Evolutionary conservation across 1,140 invertebrate species (phyloP), one percentile per base, ranked within the genome.

Genomic region (Aphaenogaster rudis): DNA sequence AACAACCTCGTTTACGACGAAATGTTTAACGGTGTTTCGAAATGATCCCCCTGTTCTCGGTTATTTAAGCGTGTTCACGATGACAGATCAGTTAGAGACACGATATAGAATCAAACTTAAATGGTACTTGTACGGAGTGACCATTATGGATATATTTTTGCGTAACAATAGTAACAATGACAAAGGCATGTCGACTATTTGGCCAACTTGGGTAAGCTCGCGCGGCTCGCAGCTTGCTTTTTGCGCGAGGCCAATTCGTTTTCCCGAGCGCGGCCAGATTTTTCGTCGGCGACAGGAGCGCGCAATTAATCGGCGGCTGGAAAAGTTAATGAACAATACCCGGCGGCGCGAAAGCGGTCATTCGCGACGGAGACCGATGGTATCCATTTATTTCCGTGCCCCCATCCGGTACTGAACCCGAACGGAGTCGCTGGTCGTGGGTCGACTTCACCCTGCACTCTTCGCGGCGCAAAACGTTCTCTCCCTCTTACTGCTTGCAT

Each of bases 261-360:
- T 88, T 78, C n/a, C 54, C 54, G 76, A 33, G 54, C 36, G 45
- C 71, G 61, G 77, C 71, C 61, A 80, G 77, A 87, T 72, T 86
- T 86, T 88, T 89, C 77, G 63, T 42, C 71, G 85, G 80, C 45
- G 88, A 78, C 86, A 76, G 86, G 36, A n/a, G 36, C 48, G 61
- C 52, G 76, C 45, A 78, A 87, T 90, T 90, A 90, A 90, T 90
- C 88, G 89, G 86, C 57, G 50, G 17, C 54, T 36, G 77, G 64
- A 61, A 84, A 89, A 82, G 89, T 89, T 90, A 90, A 90, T 82
- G 89, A 90, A 90, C 77, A 84, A 89, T 90, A 66, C 71, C 88
- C 76, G 39, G 42, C 72, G 42, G 52, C 54, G 78, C 66, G 77
- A 89, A 87, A 90, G 89, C 80, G 72, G 85, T 78, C 85, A 63